These are phyloP conservation scores for Tympanuchus pallidicinctus DNA, from an alignment of 2,113 vertebrate genomes.

Conservation along the genomic window DNA sequence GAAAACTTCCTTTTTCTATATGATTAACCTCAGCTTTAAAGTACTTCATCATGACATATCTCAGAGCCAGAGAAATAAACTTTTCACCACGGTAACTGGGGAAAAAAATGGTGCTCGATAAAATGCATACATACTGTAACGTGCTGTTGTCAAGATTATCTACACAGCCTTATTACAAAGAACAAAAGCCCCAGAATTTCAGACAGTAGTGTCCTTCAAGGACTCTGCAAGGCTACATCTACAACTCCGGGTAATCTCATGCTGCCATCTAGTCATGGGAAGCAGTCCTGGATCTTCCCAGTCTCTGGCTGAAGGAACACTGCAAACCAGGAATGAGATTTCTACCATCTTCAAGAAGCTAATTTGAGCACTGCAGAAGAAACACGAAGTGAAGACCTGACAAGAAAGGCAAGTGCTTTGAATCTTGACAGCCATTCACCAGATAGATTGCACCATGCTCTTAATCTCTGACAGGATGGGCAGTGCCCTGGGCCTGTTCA, in stretches of 20 bases:
- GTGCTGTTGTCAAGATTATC: not conserved
- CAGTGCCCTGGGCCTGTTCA: not conserved
- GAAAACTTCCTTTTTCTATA: not conserved
- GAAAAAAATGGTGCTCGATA: not conserved
- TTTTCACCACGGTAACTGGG: not conserved
- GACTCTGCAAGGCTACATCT: not conserved
- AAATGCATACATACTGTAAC: not conserved
- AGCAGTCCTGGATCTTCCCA: not conserved
- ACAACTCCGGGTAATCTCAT: not conserved
- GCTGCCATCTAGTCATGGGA: not conserved
- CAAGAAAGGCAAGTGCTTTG: not conserved
- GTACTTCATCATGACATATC: not conserved
- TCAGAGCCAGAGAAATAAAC: not conserved
- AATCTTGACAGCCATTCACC: rapidly evolving
- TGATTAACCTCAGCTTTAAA: not conserved
- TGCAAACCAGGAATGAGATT: not conserved
- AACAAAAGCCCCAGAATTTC: not conserved
- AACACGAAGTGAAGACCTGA: not conserved
- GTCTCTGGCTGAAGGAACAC: not conserved
- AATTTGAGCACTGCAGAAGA: not conserved
- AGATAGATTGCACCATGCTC: not conserved
- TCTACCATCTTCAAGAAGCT: not conserved
- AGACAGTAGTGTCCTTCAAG: not conserved
- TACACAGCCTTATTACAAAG: not conserved
- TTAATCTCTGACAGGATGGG: not conserved